Evolutionary conservation across 2,113 vertebrate genomes (phyloP), one percentile per base, ranked within the genome.

Genomic region (Apodemus speciosus): DNA sequence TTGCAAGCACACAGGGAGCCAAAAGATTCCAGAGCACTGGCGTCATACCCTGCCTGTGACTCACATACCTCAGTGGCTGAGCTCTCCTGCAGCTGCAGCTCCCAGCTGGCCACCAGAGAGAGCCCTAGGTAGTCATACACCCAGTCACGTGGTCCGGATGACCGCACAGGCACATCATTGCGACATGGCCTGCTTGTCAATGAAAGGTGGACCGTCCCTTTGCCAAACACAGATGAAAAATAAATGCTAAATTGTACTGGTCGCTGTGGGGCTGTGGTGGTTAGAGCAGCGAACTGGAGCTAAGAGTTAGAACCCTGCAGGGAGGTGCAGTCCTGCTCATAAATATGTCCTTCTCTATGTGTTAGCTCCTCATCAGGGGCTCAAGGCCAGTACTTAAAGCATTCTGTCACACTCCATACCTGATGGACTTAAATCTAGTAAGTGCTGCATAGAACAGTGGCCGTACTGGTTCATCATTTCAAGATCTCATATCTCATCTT

Each of bases 11-110:
- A 86, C 9, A 58, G 93, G 64, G 95, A 92, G 95, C 95, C 95
- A 97, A 68, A 94, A 94, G 94, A 96, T 97, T 96, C 95, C 96
- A 94, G 76, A 90, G 95, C 91, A 35, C 56, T 95, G 91, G 95
- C 75, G 27, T 97, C 96, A 97, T 91, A 13, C 84, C 91, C 86
- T 89, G 94, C 92, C 85, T 91, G 71, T 96, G 95, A 97, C 94
- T 97, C 96, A 95, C 88, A 68, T 51, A 20, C 58, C 89, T 96
- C 79, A 75, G 91, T 53, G 87, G 75, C 94, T 92, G 91, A 91
- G 86, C 86, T 76, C 72, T 94, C 81, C 71, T 46, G 20, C 71
- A 91, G 89, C 94, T 92, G 58, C 71, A 66, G 95, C 80, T 84
- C 92, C 92, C 86, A 96, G 80, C 80, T 88, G 94, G 91, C 89